phyloP scores from a whole-genome alignment of 2,113 vertebrate species.

The Numida meleagris region DNA sequence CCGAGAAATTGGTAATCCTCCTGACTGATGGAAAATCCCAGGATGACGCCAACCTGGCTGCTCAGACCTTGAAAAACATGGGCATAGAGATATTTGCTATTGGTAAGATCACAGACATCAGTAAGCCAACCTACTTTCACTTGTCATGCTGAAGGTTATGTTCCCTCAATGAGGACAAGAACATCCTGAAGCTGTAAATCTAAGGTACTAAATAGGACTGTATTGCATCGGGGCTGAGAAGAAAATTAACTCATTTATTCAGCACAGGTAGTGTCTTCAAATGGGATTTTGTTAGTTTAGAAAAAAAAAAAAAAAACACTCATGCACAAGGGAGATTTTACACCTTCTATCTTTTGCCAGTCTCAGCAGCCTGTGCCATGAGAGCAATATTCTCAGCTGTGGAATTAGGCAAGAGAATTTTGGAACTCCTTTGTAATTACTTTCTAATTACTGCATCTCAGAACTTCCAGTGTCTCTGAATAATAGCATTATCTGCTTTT shows the following conservation, averaged over 20 bases:
- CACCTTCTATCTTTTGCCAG: neutral
- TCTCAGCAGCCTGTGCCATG: neutral
- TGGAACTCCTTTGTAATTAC: neutral
- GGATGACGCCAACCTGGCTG: conserved; percentile 85
- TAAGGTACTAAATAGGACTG: neutral
- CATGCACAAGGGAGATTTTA: neutral
- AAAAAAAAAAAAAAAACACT: neutral
- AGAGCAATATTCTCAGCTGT: neutral
- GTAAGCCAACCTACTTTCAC: neutral
- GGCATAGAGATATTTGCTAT: conserved; percentile 91
- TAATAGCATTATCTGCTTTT: neutral
- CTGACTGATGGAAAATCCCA: conserved; percentile 96
- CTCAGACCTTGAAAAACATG: conserved; percentile 81
- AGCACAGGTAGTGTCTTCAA: neutral
- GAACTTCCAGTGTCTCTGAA: neutral
- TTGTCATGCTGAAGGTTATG: neutral
- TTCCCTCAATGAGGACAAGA: neutral
- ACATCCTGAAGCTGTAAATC: neutral
- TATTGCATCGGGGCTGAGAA: neutral
- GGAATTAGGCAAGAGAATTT: neutral
- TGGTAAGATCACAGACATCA: conserved; percentile 75
- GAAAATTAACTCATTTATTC: conserved; percentile 1
- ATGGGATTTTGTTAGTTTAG: neutral
- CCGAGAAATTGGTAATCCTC: conserved; percentile 82
- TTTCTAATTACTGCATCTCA: neutral